Base-by-base conservation (phyloP, 64 coral and sea anemone genomes). In the Pocillopora damicornis region DNA sequence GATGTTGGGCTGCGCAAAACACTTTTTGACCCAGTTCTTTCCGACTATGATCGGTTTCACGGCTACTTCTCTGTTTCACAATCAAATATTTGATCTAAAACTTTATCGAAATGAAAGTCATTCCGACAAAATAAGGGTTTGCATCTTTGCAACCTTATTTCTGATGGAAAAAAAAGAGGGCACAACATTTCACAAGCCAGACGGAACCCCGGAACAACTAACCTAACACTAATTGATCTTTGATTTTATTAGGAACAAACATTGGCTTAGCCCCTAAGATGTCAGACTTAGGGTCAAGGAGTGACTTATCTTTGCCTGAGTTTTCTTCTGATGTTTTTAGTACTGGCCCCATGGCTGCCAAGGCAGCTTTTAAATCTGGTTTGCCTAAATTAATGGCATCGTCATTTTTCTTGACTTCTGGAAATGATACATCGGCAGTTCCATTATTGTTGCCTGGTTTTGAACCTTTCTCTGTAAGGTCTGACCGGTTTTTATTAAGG, bases 171-270 rank as follows among this genome's bases (percentile, higher is more conserved):
- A 30, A 30, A 30, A 30, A 30, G 30, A 30, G 30, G 30, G 30
- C 30, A 30, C 30, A 30, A 30, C 30, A 30, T 30, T 30, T 30
- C 30, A 30, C 30, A 30, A 30, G 30, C 30, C 30, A 30, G 30
- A 30, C 30, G 30, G 74, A 14, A 37, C 59, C 36, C n/a, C 61
- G 2, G 26, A 37, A 72, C 3, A 17, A 15, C 58, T 73, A 88
- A 14, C 86, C 75, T 79, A 94, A 59, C 13, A 93, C 89, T 51
- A 97, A 83, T 63, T 97, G 94, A 57, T 97, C 94, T 83, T 93
- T 97, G 22, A 97, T 91, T 82, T 97, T 97, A 56, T 97, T 97
- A 1, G 94, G 94, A 67, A 97, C 91, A 79, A 97, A 97, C 91
- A 97, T 97, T 20, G 94, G 94, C 61, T 76, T 97, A 18, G 91